phyloP scores from a whole-genome alignment of 1,140 invertebrate genomes.

The Drosophila ogumai region DNA sequence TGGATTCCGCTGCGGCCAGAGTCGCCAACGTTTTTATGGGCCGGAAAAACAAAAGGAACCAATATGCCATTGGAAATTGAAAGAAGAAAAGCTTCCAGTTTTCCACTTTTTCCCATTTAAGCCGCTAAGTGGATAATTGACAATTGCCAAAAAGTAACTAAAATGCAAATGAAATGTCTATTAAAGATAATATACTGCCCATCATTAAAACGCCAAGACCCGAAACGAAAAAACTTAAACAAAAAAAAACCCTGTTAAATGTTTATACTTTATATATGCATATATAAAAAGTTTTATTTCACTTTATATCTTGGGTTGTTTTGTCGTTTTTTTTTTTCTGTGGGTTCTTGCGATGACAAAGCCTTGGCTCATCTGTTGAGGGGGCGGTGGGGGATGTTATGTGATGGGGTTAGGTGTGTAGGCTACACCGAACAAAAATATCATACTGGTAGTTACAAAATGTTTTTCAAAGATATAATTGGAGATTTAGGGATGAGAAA shows the following conservation, averaged over 20 bases:
- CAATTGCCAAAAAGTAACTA: conserved; percentile 60
- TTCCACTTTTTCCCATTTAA: conserved; percentile 17
- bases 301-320: conserved; percentile 31
- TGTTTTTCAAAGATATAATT: neutral
- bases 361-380: conserved; percentile 21
- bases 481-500: neutral
- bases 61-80: conserved; percentile 13
- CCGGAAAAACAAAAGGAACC: conserved; percentile 43
- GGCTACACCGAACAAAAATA: conserved; percentile 10
- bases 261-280: conserved; percentile 44
- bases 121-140: conserved; percentile 48
- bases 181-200: conserved; percentile 52
- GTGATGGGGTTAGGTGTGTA: conserved; percentile 13
- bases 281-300: conserved; percentile 50
- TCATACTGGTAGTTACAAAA: neutral
- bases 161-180: conserved; percentile 52
- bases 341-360: conserved; percentile 39
- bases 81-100: conserved; percentile 27
- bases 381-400: conserved; percentile 1
- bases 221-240: conserved; percentile 7
- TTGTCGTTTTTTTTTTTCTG: conserved; percentile 1
- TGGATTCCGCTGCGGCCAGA: conserved; percentile 44
- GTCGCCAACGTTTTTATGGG: conserved; percentile 73
- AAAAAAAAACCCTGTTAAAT: conserved; percentile 10
- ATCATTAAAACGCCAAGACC: conserved; percentile 35